Evolutionary conservation across 1,140 invertebrate genomes (phyloP).

Genomic region (Lethrus apterus): DNA sequence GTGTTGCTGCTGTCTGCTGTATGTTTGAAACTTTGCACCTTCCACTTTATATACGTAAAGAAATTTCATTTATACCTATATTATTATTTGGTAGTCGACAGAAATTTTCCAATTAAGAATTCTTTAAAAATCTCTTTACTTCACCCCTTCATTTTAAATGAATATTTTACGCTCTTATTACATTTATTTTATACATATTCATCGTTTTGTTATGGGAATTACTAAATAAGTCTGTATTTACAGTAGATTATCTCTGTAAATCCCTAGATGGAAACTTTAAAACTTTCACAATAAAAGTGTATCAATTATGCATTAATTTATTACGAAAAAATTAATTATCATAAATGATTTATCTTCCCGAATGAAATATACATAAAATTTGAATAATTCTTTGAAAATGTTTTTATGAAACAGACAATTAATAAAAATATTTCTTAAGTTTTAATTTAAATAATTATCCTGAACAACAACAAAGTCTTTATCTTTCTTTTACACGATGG

Average conservation of each 20-base stretch:
- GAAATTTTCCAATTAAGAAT: constrained; percentile 7
- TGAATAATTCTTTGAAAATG: too few relatives aligned
- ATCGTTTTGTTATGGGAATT: too few relatives aligned
- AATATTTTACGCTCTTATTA: constrained; percentile 1
- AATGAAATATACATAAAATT: too few relatives aligned
- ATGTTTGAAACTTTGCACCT: constrained; percentile 16
- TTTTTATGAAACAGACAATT: too few relatives aligned
- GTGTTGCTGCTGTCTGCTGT: constrained; percentile 3
- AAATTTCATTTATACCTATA: not conserved
- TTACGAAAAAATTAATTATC: not conserved
- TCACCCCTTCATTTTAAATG: constrained; percentile 1
- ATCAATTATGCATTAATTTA: not conserved
- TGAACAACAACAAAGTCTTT: too few relatives aligned
- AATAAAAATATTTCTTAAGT: too few relatives aligned
- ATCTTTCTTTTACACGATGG: too few relatives aligned
- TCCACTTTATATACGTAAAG: constrained; percentile 8
- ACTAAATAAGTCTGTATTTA: too few relatives aligned
- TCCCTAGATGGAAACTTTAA: too few relatives aligned
- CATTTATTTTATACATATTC: not conserved
- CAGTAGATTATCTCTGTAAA: too few relatives aligned
- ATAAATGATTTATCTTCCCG: too few relatives aligned
- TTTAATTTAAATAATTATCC: too few relatives aligned
- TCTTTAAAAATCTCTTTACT: constrained; percentile 7
- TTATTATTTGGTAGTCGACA: constrained; percentile 3
- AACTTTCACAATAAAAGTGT: not conserved